phyloP scores from a whole-genome alignment of 2,888 invertebrate species.

The Synergus japonicus region DNA sequence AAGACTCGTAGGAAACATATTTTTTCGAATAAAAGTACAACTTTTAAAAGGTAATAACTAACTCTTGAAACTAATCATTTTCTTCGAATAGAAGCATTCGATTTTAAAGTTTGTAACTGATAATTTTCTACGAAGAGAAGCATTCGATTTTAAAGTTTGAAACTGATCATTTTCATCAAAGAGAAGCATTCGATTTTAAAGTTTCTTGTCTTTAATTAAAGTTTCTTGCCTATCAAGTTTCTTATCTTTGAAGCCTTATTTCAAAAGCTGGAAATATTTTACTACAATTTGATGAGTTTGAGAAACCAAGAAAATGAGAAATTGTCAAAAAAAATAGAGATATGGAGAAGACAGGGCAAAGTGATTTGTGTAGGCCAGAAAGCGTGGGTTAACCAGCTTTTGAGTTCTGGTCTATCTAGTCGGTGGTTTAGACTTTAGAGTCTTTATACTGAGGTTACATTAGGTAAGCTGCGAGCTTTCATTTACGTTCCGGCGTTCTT shows the following conservation, averaged over 20 bases:
- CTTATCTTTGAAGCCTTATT: too few relatives aligned
- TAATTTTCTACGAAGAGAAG: too few relatives aligned
- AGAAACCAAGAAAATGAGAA: background rate
- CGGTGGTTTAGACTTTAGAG: conserved; percentile 23
- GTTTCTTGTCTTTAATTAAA: too few relatives aligned
- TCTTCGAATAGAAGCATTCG: too few relatives aligned
- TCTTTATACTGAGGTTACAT: conserved; percentile 12
- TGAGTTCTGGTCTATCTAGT: conserved; percentile 27
- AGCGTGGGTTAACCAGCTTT: conserved; percentile 44
- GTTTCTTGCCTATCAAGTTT: too few relatives aligned
- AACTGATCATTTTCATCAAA: too few relatives aligned
- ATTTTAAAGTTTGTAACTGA: too few relatives aligned
- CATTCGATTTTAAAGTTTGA: too few relatives aligned
- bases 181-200: too few relatives aligned
- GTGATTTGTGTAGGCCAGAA: conserved; percentile 17
- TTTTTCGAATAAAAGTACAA: background rate
- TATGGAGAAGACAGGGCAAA: background rate
- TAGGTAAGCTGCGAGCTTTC: conserved; percentile 20
- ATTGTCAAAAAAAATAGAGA: conserved; percentile 1
- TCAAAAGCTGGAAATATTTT: too few relatives aligned
- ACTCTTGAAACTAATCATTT: too few relatives aligned
- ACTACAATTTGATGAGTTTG: background rate
- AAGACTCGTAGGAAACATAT: background rate
- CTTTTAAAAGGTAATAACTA: too few relatives aligned
- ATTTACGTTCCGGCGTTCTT: conserved; percentile 19